Base-by-base conservation (phyloP, 2,113 vertebrate genomes). In the Lagopus muta region DNA sequence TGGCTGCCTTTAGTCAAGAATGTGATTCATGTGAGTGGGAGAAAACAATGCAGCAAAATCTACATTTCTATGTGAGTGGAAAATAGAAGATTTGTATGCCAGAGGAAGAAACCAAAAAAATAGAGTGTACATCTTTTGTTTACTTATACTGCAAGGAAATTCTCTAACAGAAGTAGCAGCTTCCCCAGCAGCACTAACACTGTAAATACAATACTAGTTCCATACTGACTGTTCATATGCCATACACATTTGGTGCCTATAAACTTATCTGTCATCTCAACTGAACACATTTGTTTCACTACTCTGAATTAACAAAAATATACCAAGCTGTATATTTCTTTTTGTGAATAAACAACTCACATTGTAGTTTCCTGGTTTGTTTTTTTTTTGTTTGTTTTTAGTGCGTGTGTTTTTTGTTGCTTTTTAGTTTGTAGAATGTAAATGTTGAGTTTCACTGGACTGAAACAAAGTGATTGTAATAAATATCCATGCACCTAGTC, bases 1-100 rank as follows among this genome's bases (percentile, higher is more conserved):
- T 84, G 55, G 50, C 89, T 79, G 90, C 88, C 75, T 91, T 69
- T 72, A 57, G 73, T 69, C 69, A 96, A 94, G 91, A 96, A 97
- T 95, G 88, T 52, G 76, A 94, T 91, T 94, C 55, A 97, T 85
- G 66, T 78, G 93, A 96, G 96, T 96, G 91, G 97, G 96, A 96
- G 96, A 95, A 92, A 92, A 89, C 38, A 89, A 73, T 3, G 11
- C 47, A 78, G 71, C 45, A 88, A 94, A 82, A 89, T 69, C 47
- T 60, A 74, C 24, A 62, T 90, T 94, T 95, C 89, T 84, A 28
- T 83, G 17, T 10, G 25, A 19, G 11, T 19, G 78, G 24, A 94
- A 90, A 95, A 94, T 20, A 91, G 57, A 42, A 71, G 69, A 72
- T 86, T 82, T 95, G 61, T 88, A 64, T 5, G 8, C 27, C 64